These are phyloP conservation scores for Tineola bisselliella DNA, from an alignment of 2,888 invertebrate genomes.

Conservation along the genomic window DNA sequence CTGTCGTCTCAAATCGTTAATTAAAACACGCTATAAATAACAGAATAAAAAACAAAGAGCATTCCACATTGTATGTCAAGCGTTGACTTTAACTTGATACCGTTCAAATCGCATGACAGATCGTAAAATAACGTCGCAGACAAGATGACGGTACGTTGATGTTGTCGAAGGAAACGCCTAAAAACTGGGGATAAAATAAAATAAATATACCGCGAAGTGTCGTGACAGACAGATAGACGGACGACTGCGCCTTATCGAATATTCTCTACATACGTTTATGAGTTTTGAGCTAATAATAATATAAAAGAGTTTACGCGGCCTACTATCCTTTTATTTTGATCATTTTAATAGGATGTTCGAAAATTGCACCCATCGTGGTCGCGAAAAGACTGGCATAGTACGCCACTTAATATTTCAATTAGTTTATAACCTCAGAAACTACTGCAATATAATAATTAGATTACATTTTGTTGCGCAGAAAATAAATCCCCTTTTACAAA, in stretches of 20 bases:
- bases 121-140: conserved; percentile 35
- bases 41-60: not conserved
- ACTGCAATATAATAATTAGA: no score
- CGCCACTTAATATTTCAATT: no score
- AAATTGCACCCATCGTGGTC: no score
- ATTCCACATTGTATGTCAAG: not conserved
- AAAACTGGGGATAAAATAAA: conserved; percentile 25
- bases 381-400: no score
- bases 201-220: conserved; percentile 10
- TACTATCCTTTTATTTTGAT: no score
- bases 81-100: conserved; percentile 34
- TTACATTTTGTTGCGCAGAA: no score
- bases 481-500: no score
- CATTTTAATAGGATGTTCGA: no score
- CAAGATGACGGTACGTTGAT: conserved; percentile 25
- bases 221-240: conserved; percentile 7
- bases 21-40: not conserved
- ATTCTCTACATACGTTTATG: not conserved
- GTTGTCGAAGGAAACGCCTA: conserved; percentile 17
- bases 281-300: no score
- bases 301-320: no score
- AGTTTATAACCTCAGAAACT: no score
- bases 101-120: conserved; percentile 51
- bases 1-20: not conserved
- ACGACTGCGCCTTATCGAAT: not conserved